phyloP scores from a whole-genome alignment of 2,797 vertebrate species.

The Sebastes wilsoni region DNA sequence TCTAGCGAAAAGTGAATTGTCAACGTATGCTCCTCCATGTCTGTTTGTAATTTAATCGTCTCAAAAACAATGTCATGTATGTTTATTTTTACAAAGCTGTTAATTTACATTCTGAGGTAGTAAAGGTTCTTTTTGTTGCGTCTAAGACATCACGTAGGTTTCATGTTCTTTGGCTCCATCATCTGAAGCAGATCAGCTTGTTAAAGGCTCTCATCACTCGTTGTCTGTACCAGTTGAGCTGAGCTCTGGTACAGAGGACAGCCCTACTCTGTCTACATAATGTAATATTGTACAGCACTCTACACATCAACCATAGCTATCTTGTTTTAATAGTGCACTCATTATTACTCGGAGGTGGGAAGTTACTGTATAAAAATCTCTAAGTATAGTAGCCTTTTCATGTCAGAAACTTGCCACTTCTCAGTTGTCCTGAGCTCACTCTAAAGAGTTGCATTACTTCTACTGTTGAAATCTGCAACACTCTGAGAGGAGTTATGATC shows the following conservation, averaged over 20 bases:
- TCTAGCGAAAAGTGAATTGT: constrained; percentile 61
- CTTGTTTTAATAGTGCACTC: constrained; percentile 1
- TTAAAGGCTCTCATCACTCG: neutral
- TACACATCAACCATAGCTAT: neutral
- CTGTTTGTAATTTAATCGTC: constrained; percentile 71
- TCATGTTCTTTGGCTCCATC: neutral
- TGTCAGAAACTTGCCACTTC: neutral
- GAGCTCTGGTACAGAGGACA: neutral
- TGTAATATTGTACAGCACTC: neutral
- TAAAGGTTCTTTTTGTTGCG: constrained; percentile 13
- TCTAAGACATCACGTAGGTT: constrained; percentile 5
- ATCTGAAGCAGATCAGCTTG: neutral
- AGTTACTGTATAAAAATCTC: neutral
- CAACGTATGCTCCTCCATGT: constrained; percentile 36
- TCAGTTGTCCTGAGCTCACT: neutral
- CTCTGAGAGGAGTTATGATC: neutral
- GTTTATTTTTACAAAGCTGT: constrained; percentile 55
- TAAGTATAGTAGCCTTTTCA: neutral
- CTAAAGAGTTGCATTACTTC: neutral
- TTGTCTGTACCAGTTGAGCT: neutral
- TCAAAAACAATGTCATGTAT: constrained; percentile 17
- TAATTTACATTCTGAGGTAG: constrained; percentile 53
- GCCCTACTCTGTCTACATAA: neutral
- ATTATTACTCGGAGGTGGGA: neutral
- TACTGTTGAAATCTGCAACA: neutral